These are phyloP conservation scores for Syndactyla subalaris DNA, from an alignment of 2,797 vertebrate species.

Conservation along the genomic window DNA sequence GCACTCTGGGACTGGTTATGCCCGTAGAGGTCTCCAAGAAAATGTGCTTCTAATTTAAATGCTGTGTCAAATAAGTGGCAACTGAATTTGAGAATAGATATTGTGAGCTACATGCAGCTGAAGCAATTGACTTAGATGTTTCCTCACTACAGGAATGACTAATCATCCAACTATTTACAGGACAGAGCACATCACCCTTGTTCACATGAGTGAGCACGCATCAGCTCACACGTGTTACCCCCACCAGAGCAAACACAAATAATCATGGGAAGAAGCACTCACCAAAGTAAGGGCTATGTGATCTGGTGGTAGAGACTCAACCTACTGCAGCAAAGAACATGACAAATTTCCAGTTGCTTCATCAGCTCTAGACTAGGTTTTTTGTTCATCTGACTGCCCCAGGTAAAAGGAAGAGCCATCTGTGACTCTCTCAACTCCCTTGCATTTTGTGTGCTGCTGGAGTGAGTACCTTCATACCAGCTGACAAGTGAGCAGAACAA, in stretches of 20 bases:
- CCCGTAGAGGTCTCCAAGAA: neutral
- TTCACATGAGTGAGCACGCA: neutral
- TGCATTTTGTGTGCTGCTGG: neutral
- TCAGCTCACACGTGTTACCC: neutral
- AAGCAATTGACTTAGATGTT: neutral
- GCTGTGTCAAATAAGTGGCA: slow-evolving; percentile 3
- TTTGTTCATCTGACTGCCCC: neutral
- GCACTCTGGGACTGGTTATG: neutral
- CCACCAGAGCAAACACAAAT: neutral
- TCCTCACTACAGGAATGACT: neutral
- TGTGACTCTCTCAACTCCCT: neutral
- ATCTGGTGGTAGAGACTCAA: neutral
- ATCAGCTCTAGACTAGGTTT: neutral
- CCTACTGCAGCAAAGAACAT: neutral
- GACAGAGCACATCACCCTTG: neutral
- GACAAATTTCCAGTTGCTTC: neutral
- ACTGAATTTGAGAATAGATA: neutral
- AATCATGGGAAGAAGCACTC: neutral
- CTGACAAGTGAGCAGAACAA: slow-evolving; percentile 7
- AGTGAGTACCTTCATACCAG: neutral
- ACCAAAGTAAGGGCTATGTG: neutral
- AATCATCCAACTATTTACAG: neutral
- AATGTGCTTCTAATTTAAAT: slow-evolving; percentile 56
- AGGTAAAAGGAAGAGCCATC: neutral
- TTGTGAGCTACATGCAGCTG: neutral